Evolutionary conservation across 2,113 vertebrate genomes (phyloP), one percentile per base, ranked within the genome.

Genomic region (Murina feae): DNA sequence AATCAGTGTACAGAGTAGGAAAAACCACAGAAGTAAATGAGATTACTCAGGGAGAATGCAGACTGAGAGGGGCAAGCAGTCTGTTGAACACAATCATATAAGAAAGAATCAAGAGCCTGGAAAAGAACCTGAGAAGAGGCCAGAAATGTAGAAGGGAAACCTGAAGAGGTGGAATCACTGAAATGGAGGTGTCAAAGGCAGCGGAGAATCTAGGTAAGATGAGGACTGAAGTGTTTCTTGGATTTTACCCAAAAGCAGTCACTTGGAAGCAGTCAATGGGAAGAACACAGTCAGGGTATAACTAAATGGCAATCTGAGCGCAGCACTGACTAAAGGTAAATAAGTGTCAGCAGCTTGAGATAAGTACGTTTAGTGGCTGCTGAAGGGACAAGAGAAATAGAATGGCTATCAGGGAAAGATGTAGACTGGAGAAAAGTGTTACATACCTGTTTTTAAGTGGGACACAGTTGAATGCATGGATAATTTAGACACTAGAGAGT

Each of bases 401-500:
- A 47, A 30, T 9, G 37, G n/a, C 4, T 39, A 78, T 4, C 68
- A 60, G 28, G 80, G 44, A 51, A 85, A 89, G n/a, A 76, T 0
- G 30, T 0, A 63, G 85, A 30, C 25, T 55, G 2, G 49, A 83
- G 65, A 44, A 84, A 76, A 87, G 20, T 2, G 32, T 28, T 2
- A 4, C 58, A 28, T 60, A 60, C 9, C 51, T 14, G 0, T 23
- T 58, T 71, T 58, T 25, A 75, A 83, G 7, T 14, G 58, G 35
- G 37, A 69, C 32, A 66, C 7, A 30, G 16, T 0, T 14, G 32
- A 51, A 17, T 17, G 28, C 1, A 0, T 0, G 9, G 47, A 17
- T 30, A 39, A 18, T 13, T 25, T 32, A 9, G 32, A 14, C 39
- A 42, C 53, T 47, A 35, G 4, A 49, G 18, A 65, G 30, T 1